A percentile compares a stretch with the other conserved stretches of the same genome.
These are phyloP conservation scores for Eupithecia inturbata DNA, from an alignment of 2,888 invertebrate species.

Conservation along the genomic window DNA sequence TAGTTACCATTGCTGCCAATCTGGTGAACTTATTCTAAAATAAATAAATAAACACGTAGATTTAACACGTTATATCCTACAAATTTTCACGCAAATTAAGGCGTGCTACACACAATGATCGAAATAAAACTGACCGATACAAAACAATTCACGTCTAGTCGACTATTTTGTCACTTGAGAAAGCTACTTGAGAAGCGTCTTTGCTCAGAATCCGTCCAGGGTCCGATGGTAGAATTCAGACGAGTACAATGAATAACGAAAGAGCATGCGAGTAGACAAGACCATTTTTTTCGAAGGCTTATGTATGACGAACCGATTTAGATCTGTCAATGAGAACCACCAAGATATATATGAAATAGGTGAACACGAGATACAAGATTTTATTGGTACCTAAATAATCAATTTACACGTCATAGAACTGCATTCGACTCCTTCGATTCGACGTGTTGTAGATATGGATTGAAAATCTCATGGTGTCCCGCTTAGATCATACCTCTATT, in stretches of 20 bases:
- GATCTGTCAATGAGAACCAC: not conserved
- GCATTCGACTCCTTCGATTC: not conserved
- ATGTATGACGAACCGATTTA: conserved; percentile 4
- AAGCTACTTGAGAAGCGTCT: conserved; percentile 4
- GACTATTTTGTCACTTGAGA: not conserved
- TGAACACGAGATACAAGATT: not conserved
- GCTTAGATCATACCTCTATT: too few species aligned
- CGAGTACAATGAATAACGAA: conserved; percentile 73
- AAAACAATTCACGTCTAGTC: not conserved
- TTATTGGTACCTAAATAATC: too few species aligned
- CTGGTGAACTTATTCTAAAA: not conserved
- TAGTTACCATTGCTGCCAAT: not conserved
- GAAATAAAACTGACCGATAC: not conserved
- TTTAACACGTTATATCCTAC: not conserved
- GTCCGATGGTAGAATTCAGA: conserved; percentile 56
- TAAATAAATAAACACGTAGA: not conserved
- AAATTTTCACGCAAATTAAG: not conserved
- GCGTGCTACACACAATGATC: not conserved
- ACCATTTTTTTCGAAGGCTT: conserved; percentile 30
- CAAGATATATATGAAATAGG: not conserved
- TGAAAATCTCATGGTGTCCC: too few species aligned
- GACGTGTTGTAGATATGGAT: too few species aligned
- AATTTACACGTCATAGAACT: not conserved
- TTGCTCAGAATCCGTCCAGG: conserved; percentile 64
- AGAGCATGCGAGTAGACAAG: conserved; percentile 71